These are phyloP conservation scores for Notodonta dromedarius DNA, from an alignment of 2,888 invertebrate species.

Conservation along the genomic window DNA sequence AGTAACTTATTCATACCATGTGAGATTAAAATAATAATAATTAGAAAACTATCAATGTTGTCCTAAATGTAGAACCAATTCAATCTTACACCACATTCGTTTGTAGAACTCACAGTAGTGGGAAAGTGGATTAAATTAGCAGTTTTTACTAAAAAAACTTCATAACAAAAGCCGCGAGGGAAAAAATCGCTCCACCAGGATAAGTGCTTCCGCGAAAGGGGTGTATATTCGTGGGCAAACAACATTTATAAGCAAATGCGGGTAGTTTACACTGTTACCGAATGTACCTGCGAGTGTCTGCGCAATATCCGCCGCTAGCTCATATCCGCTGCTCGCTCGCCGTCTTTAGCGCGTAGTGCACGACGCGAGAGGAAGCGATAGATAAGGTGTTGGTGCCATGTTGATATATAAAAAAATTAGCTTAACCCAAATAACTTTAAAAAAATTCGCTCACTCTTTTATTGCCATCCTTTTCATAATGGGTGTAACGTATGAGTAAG, in stretches of 20 bases:
- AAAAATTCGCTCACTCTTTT: no score
- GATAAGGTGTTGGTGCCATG: background rate
- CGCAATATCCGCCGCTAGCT: slow-evolving; percentile 75
- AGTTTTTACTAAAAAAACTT: background rate
- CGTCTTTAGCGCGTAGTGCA: slow-evolving; percentile 47
- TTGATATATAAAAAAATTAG: no score
- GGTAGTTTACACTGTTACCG: slow-evolving; percentile 71
- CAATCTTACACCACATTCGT: no score
- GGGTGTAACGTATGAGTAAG: no score
- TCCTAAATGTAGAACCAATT: no score
- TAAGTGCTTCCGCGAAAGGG: slow-evolving; percentile 40
- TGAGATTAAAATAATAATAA: no score
- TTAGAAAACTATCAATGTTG: no score
- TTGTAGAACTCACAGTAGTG: no score
- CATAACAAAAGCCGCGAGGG: background rate
- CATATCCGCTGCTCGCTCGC: slow-evolving; percentile 71
- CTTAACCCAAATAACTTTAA: no score
- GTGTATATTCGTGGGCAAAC: slow-evolving; percentile 46
- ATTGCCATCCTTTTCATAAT: no score
- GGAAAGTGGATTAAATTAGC: background rate
- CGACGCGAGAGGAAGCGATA: slow-evolving; percentile 35
- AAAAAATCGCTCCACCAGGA: slow-evolving; percentile 36
- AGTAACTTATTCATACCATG: no score
- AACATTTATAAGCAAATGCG: slow-evolving; percentile 73
- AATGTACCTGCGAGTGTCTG: slow-evolving; percentile 73